These are phyloP conservation scores for Holacanthella duospinosa DNA, from an alignment of 2,888 invertebrate species.

Conservation along the genomic window DNA sequence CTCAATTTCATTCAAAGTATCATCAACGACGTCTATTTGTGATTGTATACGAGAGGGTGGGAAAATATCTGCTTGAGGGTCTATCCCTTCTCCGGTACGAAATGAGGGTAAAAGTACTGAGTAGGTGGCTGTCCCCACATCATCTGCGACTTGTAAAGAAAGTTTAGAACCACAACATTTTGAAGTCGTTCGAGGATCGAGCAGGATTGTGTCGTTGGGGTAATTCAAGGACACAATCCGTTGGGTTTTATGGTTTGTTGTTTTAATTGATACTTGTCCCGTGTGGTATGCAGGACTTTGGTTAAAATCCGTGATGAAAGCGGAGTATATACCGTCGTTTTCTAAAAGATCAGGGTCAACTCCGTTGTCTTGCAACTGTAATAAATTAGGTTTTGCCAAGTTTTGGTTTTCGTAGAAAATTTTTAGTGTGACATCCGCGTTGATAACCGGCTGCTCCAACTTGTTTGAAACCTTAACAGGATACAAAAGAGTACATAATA, in stretches of 20 bases:
- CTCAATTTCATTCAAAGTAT: neutral
- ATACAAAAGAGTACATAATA: neutral
- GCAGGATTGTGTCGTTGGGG: slow-evolving; percentile 8
- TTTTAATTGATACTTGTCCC: slow-evolving; percentile 16
- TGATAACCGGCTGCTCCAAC: slow-evolving; percentile 17
- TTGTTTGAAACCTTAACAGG: slow-evolving; percentile 8
- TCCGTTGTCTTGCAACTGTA: slow-evolving; percentile 21
- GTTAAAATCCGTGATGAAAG: slow-evolving; percentile 19
- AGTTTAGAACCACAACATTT: slow-evolving; percentile 26
- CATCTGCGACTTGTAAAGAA: neutral
- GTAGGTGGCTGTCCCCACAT: neutral
- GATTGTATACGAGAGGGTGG: slow-evolving; percentile 5
- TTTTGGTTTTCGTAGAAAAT: neutral
- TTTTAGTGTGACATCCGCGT: slow-evolving; percentile 16
- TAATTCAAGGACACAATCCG: neutral
- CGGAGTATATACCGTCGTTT: slow-evolving; percentile 32
- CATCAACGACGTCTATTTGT: neutral
- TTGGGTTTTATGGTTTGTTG: neutral
- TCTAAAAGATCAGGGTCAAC: slow-evolving; percentile 25
- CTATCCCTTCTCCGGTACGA: slow-evolving; percentile 9
- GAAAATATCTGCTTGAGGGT: neutral
- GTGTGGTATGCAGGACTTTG: slow-evolving; percentile 16
- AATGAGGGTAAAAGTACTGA: slow-evolving; percentile 6
- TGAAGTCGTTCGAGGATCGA: slow-evolving; percentile 12
- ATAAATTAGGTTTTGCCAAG: neutral